Conservation (phyloP, 1,140 invertebrate genomes). For the Meloidogyne floridensis region DNA sequence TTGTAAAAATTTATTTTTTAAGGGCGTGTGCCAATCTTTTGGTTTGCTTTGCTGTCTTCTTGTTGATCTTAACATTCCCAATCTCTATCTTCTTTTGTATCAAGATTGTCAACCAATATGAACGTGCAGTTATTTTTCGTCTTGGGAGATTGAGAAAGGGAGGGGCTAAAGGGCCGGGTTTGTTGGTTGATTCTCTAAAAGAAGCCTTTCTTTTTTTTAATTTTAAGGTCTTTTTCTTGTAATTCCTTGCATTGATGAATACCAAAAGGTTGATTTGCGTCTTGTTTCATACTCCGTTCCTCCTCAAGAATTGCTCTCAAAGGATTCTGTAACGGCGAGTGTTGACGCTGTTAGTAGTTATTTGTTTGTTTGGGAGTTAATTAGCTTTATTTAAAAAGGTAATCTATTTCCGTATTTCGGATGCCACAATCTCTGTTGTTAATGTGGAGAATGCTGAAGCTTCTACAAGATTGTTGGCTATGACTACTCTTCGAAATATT, state of each 20-base stretch:
- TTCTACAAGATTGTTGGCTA: slow-evolving; percentile 79
- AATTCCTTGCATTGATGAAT: slow-evolving; percentile 83
- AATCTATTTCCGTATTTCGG: slow-evolving; percentile 78
- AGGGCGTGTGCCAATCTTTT: neutral
- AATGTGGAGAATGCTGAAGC: slow-evolving; percentile 81
- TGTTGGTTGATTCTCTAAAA: slow-evolving; percentile 18
- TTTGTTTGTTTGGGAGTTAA: neutral
- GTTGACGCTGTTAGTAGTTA: slow-evolving; percentile 60
- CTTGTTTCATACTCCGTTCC: slow-evolving; percentile 71
- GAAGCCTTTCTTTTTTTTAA: neutral
- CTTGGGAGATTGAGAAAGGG: slow-evolving; percentile 69
- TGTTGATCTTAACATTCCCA: slow-evolving; percentile 79
- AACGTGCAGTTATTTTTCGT: slow-evolving; percentile 71
- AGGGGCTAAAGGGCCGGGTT: slow-evolving; percentile 68
- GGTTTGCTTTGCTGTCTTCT: neutral
- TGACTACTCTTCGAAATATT: slow-evolving; percentile 80
- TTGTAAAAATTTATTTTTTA: neutral
- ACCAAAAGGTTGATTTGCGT: slow-evolving; percentile 75
- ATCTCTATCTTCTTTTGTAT: slow-evolving; percentile 90
- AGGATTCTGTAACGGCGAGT: slow-evolving; percentile 81
- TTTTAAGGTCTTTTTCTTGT: slow-evolving; percentile 77
- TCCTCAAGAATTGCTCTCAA: slow-evolving; percentile 79
- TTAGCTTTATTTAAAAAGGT: neutral
- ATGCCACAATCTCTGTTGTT: slow-evolving; percentile 78
- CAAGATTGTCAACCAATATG: slow-evolving; percentile 68